phyloP scores from a whole-genome alignment of 2,113 vertebrate genomes.

The Cephalophus harveyi region DNA sequence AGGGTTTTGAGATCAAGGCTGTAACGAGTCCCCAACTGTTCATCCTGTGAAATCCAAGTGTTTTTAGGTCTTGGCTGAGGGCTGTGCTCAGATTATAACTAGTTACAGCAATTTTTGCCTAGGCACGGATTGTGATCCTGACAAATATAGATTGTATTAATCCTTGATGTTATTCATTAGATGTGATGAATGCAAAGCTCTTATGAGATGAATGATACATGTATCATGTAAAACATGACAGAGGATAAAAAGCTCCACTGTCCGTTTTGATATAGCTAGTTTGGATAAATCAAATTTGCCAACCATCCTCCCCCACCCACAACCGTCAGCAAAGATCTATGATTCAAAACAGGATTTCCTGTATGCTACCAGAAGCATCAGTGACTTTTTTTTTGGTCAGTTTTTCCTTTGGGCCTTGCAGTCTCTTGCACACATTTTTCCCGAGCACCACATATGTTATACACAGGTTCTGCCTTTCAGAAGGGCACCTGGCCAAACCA shows the following conservation, averaged over 20 bases:
- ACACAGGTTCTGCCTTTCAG: neutral
- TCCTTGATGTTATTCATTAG: neutral
- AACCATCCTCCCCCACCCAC: neutral
- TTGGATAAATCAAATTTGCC: neutral
- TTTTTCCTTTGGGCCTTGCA: conserved; percentile 9
- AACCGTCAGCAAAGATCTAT: neutral
- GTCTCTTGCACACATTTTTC: neutral
- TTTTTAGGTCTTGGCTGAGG: neutral
- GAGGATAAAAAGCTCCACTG: neutral
- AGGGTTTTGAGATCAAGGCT: neutral
- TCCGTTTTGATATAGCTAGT: neutral
- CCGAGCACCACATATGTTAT: neutral
- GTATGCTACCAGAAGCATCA: neutral
- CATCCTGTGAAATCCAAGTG: neutral
- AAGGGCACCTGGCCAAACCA: neutral
- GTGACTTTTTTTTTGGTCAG: neutral
- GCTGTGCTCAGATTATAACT: neutral
- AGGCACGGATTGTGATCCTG: neutral
- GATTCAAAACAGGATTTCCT: conserved; percentile 43
- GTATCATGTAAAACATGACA: neutral
- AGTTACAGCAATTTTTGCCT: neutral
- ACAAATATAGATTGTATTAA: neutral
- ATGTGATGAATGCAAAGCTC: neutral
- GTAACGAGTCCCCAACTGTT: neutral
- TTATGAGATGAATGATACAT: neutral